These are phyloP conservation scores for Sebastes aleutianus DNA, from an alignment of 2,797 vertebrate species.

Conservation along the genomic window DNA sequence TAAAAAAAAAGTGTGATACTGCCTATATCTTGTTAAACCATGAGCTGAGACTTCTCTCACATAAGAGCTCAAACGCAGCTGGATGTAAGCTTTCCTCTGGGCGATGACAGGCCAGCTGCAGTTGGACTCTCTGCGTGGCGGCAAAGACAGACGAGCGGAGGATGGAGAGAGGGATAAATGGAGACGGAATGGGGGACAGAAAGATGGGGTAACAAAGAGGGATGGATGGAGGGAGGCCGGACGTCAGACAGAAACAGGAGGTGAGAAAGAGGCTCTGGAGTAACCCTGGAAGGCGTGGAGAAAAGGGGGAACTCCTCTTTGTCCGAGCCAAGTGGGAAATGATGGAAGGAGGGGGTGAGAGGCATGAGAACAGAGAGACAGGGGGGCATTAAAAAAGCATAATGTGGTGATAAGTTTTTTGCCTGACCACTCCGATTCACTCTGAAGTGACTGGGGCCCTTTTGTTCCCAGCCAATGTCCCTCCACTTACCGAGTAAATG, in stretches of 20 bases:
- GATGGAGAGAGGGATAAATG: conserved; percentile 25
- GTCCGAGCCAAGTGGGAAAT: conserved; percentile 69
- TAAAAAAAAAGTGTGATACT: background rate
- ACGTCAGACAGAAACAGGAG: conserved; percentile 53
- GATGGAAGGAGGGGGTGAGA: conserved; percentile 29
- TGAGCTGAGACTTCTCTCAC: conserved; percentile 25
- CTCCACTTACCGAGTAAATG: conserved; percentile 58
- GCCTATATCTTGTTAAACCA: conserved; percentile 11
- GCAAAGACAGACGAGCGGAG: conserved; percentile 20
- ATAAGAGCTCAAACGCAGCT: conserved; percentile 56
- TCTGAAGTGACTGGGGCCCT: conserved; percentile 63
- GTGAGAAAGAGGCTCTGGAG: conserved; percentile 53
- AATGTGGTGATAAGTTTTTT: conserved; percentile 73
- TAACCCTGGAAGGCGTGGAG: conserved; percentile 65
- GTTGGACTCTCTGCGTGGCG: conserved; percentile 60
- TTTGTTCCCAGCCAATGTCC: conserved; percentile 67
- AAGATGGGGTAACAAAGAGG: conserved; percentile 8
- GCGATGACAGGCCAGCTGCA: conserved; percentile 72
- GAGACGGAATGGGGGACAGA: conserved; percentile 16
- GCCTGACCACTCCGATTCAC: conserved; percentile 63
- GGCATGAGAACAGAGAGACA: conserved; percentile 43
- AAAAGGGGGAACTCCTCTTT: conserved; percentile 71
- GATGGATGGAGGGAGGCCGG: conserved; percentile 29
- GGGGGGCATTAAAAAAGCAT: conserved; percentile 70
- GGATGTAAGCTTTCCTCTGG: conserved; percentile 64